Percentiles rank a stretch among this genome's conserved stretches.
Evolutionary conservation across 2,888 invertebrate species (phyloP).

Genomic region (Gerris lacustris): DNA sequence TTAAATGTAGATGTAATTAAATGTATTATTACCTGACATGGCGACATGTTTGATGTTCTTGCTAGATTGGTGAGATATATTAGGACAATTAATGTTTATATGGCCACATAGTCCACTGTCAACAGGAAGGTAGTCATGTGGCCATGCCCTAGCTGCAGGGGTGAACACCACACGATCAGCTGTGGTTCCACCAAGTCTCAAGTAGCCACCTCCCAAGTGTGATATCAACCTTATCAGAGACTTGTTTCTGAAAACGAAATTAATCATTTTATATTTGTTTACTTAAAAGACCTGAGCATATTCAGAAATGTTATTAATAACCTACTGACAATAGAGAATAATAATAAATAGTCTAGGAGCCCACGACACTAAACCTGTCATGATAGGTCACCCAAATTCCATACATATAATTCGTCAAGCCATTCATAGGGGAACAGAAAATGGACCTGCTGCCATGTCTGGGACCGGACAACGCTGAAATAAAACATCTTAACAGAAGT

Average conservation of each 20-base stretch:
- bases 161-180: conserved; percentile 22
- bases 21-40: conserved; percentile 19
- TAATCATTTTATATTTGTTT: neutral
- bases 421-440: no score
- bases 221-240: conserved; percentile 17
- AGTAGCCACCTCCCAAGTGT: conserved; percentile 24
- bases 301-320: no score
- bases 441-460: no score
- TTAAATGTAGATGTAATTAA: no score
- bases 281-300: no score
- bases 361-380: no score
- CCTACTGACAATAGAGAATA: no score
- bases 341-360: no score
- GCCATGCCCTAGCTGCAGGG: conserved; percentile 19
- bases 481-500: no score
- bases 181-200: conserved; percentile 24
- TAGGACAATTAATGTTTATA: conserved; percentile 12
- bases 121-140: conserved; percentile 17
- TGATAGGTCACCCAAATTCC: no score
- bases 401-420: no score
- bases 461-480: no score
- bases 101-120: conserved; percentile 22
- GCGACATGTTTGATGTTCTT: conserved; percentile 19
- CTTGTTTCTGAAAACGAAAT: conserved; percentile 17
- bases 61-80: neutral